phyloP scores from a whole-genome alignment of 2,113 vertebrate genomes.

The Heliornis fulica region DNA sequence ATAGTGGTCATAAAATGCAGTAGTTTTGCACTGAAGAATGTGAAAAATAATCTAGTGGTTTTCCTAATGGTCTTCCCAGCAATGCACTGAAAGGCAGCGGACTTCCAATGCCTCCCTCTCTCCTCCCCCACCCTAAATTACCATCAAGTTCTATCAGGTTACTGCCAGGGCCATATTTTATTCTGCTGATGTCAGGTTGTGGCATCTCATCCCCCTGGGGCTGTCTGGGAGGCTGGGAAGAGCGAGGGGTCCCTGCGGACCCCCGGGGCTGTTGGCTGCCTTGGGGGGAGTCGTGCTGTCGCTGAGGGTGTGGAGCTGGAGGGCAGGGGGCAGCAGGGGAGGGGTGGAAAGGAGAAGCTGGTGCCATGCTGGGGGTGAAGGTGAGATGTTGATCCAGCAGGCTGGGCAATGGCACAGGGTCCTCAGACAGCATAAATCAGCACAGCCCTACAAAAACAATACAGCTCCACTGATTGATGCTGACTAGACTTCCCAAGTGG shows the following conservation, averaged over 20 bases:
- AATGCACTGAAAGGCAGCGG: background rate
- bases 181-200: background rate
- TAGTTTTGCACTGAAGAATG: constrained; percentile 40
- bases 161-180: background rate
- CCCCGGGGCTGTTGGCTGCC: background rate
- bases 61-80: constrained; percentile 28
- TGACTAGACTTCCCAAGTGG: rapidly evolving
- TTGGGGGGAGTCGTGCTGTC: rapidly evolving
- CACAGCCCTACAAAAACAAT: background rate
- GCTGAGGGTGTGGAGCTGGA: rapidly evolving
- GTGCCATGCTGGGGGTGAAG: background rate
- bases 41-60: constrained; percentile 27
- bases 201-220: background rate
- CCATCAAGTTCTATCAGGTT: background rate
- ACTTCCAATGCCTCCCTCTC: background rate
- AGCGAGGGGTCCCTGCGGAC: background rate
- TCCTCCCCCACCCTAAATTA: background rate
- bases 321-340: background rate
- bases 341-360: background rate
- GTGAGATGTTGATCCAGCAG: background rate
- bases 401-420: background rate
- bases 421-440: background rate
- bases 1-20: constrained; percentile 57
- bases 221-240: background rate
- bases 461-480: background rate